phyloP scores from a whole-genome alignment of 92 coral and sea anemone species.

The Nematostella vectensis region DNA sequence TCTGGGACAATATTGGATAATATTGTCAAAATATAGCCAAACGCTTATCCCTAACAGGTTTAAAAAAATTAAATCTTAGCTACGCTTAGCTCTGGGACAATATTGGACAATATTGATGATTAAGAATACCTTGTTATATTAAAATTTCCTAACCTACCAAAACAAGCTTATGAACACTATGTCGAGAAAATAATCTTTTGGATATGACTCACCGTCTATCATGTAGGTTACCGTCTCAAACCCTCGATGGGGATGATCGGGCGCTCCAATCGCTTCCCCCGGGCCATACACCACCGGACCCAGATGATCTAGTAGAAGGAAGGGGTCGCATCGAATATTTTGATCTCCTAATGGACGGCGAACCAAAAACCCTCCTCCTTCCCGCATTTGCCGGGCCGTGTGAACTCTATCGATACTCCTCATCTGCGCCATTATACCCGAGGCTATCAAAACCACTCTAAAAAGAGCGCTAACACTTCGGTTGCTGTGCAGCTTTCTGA shows the following conservation, averaged over 20 bases:
- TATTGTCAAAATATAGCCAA: no score
- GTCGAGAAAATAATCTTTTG: no score
- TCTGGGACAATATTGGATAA: no score
- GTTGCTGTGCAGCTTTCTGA: no score
- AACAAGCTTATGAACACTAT: no score
- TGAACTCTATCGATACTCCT: conserved; percentile 44
- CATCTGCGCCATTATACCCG: conserved; percentile 16
- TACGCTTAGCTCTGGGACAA: no score
- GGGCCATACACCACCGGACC: conserved; percentile 69
- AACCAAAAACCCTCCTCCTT: conserved; percentile 76
- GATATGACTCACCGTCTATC: conserved; percentile 62
- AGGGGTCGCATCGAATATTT: conserved; percentile 55
- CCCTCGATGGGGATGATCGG: conserved; percentile 82
- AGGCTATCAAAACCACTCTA: neutral
- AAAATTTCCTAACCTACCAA: no score
- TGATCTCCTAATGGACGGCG: conserved; percentile 76
- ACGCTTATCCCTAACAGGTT: no score
- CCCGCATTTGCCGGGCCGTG: conserved; percentile 59
- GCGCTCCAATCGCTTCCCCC: conserved; percentile 76
- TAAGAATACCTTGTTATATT: no score
- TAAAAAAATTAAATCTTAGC: no score
- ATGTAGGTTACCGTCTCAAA: conserved; percentile 74
- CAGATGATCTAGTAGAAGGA: conserved; percentile 61
- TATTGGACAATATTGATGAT: no score
- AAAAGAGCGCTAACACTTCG: no score